Evolutionary conservation across 2,797 vertebrate species (phyloP).

Genomic region (Neoniphon sammara): DNA sequence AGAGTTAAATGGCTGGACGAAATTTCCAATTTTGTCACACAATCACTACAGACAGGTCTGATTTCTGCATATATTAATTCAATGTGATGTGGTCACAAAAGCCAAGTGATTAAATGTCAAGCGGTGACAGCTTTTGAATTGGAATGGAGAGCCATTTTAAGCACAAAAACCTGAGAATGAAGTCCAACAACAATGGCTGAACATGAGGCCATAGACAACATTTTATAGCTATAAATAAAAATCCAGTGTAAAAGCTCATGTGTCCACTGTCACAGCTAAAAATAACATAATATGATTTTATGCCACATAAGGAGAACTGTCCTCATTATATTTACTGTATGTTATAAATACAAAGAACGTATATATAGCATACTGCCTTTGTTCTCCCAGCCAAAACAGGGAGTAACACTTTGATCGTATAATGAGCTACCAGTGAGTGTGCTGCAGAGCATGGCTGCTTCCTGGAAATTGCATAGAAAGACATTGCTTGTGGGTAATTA

Average conservation of each 20-base stretch:
- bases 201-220: conserved; percentile 9
- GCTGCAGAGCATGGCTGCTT: conserved; percentile 52
- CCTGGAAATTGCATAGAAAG: conserved; percentile 60
- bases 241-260: conserved; percentile 26
- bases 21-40: conserved; percentile 78
- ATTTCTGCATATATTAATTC: conserved; percentile 63
- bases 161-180: conserved; percentile 5
- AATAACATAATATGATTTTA: conserved; percentile 59
- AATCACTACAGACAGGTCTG: conserved; percentile 69
- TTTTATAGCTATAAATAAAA: conserved; percentile 36
- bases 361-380: conserved; percentile 2
- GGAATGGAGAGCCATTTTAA: conserved; percentile 45
- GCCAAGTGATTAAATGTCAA: conserved; percentile 72
- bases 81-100: conserved; percentile 68
- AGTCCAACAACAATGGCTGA: neutral
- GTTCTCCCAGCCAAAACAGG: conserved; percentile 11
- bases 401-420: conserved; percentile 26
- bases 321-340: neutral
- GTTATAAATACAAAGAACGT: neutral
- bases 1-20: conserved; percentile 70
- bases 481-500: conserved; percentile 70
- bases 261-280: conserved; percentile 32
- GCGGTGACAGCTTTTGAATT: conserved; percentile 50
- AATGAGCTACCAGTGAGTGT: conserved; percentile 36
- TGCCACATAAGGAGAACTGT: conserved; percentile 43